Percentiles rank a stretch among this genome's conserved stretches.
These are phyloP conservation scores for Paramisgurnus dabryanus DNA, from an alignment of 2,113 vertebrate genomes.

Conservation along the genomic window DNA sequence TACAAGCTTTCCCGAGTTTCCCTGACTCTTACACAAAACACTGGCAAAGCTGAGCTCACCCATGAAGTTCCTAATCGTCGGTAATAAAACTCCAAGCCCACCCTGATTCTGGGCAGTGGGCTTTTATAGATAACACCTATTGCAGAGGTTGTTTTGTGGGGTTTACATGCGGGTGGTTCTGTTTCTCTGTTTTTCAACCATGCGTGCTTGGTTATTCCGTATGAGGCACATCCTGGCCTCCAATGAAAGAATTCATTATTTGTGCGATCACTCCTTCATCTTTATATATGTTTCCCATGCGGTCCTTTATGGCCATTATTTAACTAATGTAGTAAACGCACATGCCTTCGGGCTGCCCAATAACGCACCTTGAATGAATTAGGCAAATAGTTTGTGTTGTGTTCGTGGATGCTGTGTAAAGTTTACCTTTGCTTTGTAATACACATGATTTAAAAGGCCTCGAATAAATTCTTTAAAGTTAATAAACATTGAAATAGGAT, in stretches of 20 bases:
- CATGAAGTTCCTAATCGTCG: constrained; percentile 45
- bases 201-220: constrained; percentile 46
- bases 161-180: constrained; percentile 34
- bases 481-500: constrained; percentile 41
- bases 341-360: constrained; percentile 45
- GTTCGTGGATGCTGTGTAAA: constrained; percentile 39
- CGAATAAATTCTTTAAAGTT: constrained; percentile 42
- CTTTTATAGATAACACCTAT: constrained; percentile 53
- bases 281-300: constrained; percentile 57
- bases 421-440: constrained; percentile 28
- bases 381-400: constrained; percentile 45
- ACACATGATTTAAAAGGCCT: constrained; percentile 1
- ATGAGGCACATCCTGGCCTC: constrained; percentile 37
- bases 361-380: constrained; percentile 57
- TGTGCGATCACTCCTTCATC: constrained; percentile 41
- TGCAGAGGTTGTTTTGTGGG: constrained; percentile 37
- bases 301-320: constrained; percentile 50
- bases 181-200: constrained; percentile 53
- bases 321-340: constrained; percentile 57
- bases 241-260: constrained; percentile 56
- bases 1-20: constrained; percentile 17
- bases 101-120: constrained; percentile 42
- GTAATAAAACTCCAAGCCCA: constrained; percentile 47
- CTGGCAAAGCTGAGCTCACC: constrained; percentile 28
- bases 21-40: constrained; percentile 29